These are phyloP conservation scores for Hafferia zeledoni DNA, from an alignment of 2,797 vertebrate species.

Conservation along the genomic window DNA sequence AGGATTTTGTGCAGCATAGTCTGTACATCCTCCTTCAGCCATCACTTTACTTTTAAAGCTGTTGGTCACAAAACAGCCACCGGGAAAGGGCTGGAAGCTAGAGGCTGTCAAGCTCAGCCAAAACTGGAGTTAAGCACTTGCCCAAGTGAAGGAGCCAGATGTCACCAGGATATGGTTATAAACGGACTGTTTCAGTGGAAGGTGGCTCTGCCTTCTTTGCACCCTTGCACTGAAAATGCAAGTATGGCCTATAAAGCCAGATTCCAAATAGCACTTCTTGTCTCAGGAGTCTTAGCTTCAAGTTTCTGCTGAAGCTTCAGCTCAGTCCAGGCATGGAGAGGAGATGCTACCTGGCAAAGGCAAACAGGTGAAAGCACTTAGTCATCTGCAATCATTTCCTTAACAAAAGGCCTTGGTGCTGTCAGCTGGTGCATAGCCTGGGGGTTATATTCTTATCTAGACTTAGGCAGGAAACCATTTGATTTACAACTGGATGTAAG, in stretches of 20 bases:
- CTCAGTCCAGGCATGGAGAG: background rate
- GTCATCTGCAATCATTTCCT: slow-evolving; percentile 13
- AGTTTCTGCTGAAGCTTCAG: background rate
- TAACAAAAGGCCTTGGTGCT: slow-evolving; percentile 26
- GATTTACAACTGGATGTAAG: slow-evolving; percentile 41
- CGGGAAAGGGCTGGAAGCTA: background rate
- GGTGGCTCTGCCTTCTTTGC: background rate
- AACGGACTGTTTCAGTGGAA: accelerated
- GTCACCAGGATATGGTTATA: background rate
- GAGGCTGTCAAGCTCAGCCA: background rate
- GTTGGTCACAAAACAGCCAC: background rate
- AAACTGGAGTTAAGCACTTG: background rate
- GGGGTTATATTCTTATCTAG: slow-evolving; percentile 39
- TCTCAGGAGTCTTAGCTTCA: background rate
- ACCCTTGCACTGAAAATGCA: background rate
- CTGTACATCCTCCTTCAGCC: accelerated
- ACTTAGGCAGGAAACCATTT: background rate
- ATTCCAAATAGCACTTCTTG: background rate
- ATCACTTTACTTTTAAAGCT: background rate
- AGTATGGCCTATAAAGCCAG: background rate
- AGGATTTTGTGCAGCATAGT: background rate
- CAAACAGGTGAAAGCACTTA: slow-evolving; percentile 29
- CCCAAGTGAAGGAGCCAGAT: background rate
- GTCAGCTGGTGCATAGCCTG: background rate
- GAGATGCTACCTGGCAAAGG: background rate